Percentiles rank a stretch among this genome's conserved stretches.
These are phyloP conservation scores for Actinostola sp. DNA, from an alignment of 92 coral and sea anemone genomes.

Conservation along the genomic window DNA sequence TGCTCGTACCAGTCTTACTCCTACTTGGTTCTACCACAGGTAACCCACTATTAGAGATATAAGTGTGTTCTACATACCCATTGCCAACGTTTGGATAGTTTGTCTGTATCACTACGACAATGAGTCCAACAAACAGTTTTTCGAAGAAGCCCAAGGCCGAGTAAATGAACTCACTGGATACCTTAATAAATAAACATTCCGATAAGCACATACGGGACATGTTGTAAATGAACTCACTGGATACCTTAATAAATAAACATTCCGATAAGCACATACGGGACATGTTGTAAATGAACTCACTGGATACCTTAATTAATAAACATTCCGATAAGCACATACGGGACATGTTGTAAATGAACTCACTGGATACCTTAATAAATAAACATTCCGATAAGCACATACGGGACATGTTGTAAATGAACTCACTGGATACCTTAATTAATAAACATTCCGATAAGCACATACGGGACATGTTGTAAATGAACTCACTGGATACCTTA, in stretches of 20 bases:
- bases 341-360: not conserved
- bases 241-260: not conserved
- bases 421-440: not conserved
- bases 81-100: constrained; percentile 66
- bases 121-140: constrained; percentile 67
- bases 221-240: too few relatives aligned
- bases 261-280: not conserved
- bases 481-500: not conserved
- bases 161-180: constrained; percentile 71
- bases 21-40: too few relatives aligned
- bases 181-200: constrained; percentile 39
- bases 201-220: too few relatives aligned
- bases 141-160: constrained; percentile 83
- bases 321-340: not conserved
- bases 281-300: not conserved
- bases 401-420: not conserved
- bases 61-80: constrained; percentile 38
- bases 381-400: too few relatives aligned
- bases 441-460: too few relatives aligned
- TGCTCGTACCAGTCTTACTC: too few relatives aligned
- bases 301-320: not conserved
- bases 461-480: not conserved
- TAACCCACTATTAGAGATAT: not conserved
- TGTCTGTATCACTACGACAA: constrained; percentile 64
- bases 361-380: not conserved